phyloP scores from a whole-genome alignment of 2,113 vertebrate genomes.

The Alexandromys fortis region DNA sequence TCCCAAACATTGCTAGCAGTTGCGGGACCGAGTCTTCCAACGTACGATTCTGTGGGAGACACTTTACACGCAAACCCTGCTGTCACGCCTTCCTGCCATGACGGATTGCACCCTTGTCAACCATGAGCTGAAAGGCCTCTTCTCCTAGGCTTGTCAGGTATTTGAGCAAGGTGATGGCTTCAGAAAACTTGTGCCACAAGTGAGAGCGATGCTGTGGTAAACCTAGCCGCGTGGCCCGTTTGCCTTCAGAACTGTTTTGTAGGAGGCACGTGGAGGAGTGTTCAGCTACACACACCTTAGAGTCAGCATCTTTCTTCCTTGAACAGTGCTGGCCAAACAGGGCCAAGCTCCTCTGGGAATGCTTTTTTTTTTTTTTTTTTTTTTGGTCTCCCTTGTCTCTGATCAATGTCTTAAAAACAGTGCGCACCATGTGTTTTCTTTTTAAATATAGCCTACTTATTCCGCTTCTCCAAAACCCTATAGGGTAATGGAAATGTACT shows the following conservation, averaged over 20 bases:
- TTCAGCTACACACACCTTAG: not conserved
- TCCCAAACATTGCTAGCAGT: not conserved
- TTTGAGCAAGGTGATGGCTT: not conserved
- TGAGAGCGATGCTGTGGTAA: not conserved
- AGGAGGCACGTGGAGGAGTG: not conserved
- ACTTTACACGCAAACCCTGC: no score
- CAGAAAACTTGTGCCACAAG: not conserved
- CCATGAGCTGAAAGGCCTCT: not conserved
- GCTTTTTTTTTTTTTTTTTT: no score
- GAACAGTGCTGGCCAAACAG: not conserved
- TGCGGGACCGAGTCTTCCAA: not conserved
- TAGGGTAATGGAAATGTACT: not conserved
- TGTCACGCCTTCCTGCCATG: not conserved
- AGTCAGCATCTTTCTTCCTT: not conserved
- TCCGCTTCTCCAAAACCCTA: not conserved
- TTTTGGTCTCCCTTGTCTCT: not conserved
- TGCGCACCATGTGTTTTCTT: not conserved
- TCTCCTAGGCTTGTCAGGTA: not conserved
- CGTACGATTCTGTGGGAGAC: not conserved
- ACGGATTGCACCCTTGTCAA: not conserved
- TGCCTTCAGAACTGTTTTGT: not conserved
- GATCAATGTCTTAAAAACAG: not conserved
- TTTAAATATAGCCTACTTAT: not conserved
- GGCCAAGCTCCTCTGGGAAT: not conserved
- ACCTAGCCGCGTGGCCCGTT: no score